Evolutionary conservation across 2,888 invertebrate species (phyloP).

Genomic region (Lumbricus terrestris): DNA sequence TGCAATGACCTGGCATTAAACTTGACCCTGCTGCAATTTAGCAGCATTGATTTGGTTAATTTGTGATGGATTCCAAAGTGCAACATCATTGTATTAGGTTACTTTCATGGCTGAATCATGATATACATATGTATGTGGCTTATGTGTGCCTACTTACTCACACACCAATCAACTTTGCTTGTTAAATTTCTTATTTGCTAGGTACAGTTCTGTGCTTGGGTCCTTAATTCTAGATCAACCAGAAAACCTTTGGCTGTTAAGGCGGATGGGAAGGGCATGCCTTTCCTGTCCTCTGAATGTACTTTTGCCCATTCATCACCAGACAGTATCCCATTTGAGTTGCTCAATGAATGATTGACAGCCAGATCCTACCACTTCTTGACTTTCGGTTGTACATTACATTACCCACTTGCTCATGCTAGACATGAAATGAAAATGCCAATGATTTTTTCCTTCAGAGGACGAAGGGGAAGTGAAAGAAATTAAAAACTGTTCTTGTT

Average conservation of each 20-base stretch:
- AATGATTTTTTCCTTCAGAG: neutral
- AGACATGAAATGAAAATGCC: neutral
- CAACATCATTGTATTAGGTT: neutral
- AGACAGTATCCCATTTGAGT: neutral
- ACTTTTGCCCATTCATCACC: neutral
- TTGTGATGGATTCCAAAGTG: neutral
- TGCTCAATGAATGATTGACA: neutral
- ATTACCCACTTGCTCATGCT: too few relatives aligned
- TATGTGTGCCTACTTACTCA: neutral
- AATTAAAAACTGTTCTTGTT: neutral
- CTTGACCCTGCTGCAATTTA: neutral
- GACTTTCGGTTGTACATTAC: neutral
- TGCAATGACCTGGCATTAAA: neutral
- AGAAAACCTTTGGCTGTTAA: neutral
- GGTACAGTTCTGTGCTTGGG: neutral
- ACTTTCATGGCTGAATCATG: neutral
- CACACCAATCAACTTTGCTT: neutral
- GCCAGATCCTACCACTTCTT: neutral
- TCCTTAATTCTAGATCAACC: neutral
- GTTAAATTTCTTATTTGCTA: neutral
- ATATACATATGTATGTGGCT: neutral
- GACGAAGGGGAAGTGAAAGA: neutral
- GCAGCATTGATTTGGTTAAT: neutral
- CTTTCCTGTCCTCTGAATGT: too few relatives aligned
- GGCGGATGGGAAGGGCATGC: neutral